Evolutionary conservation across 2,888 invertebrate species (phyloP), one percentile per base, ranked within the genome.

Genomic region (Cantharis rufa): DNA sequence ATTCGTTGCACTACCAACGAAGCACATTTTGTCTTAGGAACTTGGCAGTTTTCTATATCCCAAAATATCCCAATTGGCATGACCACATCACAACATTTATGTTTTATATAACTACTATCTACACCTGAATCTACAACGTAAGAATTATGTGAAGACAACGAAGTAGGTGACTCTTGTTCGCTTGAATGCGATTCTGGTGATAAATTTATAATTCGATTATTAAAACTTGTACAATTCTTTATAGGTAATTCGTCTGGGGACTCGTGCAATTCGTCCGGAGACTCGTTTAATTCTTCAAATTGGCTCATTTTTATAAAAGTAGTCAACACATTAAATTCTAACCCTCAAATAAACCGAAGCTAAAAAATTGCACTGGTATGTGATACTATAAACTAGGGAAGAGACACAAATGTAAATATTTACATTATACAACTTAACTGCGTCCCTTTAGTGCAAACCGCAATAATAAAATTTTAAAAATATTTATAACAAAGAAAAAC

Each of bases 21-120:
- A 9, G 96, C 95, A 76, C 95, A 96, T 87, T 94, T 93, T 71
- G 93, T 93, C 86, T 93, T 92, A 2, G 96, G 96, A 68, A 96
- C 94, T 88, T 93, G 93, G 87, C 96, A 96, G 87, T 97, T 97
- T 89, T 97, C 96, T 84, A 97, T 96, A 86, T 97, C 97, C 97
- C 97, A 97, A 88, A 96, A 96, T 81, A 96, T 95, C 70, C 96
- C 96, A 84, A 96, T 92, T 1, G 95, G 94, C 28, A 92, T 92
- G 75, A 92, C 48, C 1, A 48, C 48, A n/a, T 48, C 48, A 48
- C 48, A 48, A 48, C 48, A 48, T n/a, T 48, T 48, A 48, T 48
- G 48, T 48, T 48, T 48, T 9, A 5, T 48, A 48, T 48, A 48
- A 9, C 5, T 48, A n/a, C n/a, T n/a, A 48, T 48, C 48, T 48